These are phyloP conservation scores for Chamaedrilus cognettii DNA, from an alignment of 2,888 invertebrate species.

Conservation along the genomic window DNA sequence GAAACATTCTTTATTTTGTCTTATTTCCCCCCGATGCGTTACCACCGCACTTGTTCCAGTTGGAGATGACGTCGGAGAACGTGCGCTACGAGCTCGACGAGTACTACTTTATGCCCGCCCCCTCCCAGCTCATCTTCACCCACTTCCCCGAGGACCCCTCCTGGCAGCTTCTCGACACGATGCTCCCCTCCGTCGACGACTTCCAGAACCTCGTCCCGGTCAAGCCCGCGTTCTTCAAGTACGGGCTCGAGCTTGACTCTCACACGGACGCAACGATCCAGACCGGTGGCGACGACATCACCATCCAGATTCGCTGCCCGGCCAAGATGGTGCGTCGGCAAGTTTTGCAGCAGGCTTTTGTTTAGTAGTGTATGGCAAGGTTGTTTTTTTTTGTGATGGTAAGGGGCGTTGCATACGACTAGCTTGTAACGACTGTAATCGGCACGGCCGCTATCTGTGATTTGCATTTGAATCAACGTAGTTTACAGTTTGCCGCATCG, in stretches of 20 bases:
- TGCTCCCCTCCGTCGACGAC: constrained; percentile 51
- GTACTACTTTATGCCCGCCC: constrained; percentile 60
- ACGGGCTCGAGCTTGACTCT: constrained; percentile 57
- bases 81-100: constrained; percentile 59
- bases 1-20: neutral
- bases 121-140: constrained; percentile 58
- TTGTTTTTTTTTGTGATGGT: no score
- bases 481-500: no score
- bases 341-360: no score
- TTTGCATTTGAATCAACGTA: no score
- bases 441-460: no score
- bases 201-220: constrained; percentile 60
- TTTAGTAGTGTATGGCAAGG: no score
- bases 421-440: no score
- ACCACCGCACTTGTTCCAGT: no score
- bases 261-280: constrained; percentile 57
- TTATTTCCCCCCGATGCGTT: no score
- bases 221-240: constrained; percentile 60
- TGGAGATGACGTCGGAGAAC: constrained; percentile 44
- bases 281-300: constrained; percentile 51
- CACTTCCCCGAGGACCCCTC: constrained; percentile 46
- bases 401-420: no score
- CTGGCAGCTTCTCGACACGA: constrained; percentile 58
- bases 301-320: constrained; percentile 55
- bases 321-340: constrained; percentile 45